Evolutionary conservation across 2,113 vertebrate genomes (phyloP), one percentile per base, ranked within the genome.

Genomic region (Columba janthina): DNA sequence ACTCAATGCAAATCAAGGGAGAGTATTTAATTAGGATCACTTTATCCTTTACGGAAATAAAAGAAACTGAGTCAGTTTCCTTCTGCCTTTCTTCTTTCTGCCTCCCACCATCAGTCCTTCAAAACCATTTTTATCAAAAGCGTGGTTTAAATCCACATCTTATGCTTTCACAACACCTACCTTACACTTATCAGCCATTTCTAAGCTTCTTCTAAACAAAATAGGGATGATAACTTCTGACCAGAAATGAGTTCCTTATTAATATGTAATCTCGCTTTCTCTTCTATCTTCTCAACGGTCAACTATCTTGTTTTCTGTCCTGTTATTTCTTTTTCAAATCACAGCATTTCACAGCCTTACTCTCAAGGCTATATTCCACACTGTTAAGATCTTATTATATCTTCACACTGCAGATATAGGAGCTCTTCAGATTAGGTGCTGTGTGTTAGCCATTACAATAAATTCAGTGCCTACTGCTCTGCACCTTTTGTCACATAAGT

Each of bases 21-120:
- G 70, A 95, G 85, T 75, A 79, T 91, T 89, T 89, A 85, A 85
- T 85, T 79, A 79, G 34, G 9, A 89, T 73, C 31, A 46, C 31
- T 85, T 72, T 44, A 89, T 85, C 58, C 25, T 89, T 94, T 73
- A 88, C 79, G 62, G 10, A 96, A 95, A 95, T 75, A 54, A 69
- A 94, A 89, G 13, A 90, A 42, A 13, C 5, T 34, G 21, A 40
- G 7, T 40, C n/a, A 65, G 10, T 56, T 94, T 70, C 60, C 40
- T 81, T 81, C 57, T 85, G 20, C 15, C 34, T 81, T 92, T 46
- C 8, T 58, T 83, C 17, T 40, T 85, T 78, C 40, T 79, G 31
- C n/a, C 19, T 83, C 14, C 32, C 24, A 69, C 10, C 58, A 53
- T 66, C 34, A 75, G 48, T 66, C 61, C 7, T 60, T 60, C 26